Conservation (phyloP, 2,888 invertebrate genomes). For the Macrosiphum euphorbiae region DNA sequence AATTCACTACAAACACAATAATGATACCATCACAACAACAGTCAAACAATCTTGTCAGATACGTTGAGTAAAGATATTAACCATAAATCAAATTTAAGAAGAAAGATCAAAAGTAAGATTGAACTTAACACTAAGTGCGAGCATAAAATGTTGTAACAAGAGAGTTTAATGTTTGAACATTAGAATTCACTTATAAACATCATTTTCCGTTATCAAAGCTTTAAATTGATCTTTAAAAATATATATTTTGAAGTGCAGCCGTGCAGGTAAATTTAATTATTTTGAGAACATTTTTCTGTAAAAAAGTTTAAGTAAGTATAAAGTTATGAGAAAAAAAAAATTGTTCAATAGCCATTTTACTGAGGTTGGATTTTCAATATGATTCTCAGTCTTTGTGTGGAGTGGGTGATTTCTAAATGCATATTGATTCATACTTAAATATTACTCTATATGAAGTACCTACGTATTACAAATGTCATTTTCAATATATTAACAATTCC, state of each 20-base stretch:
- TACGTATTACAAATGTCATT: background rate
- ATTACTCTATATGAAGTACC: background rate
- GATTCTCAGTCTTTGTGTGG: background rate
- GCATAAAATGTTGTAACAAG: background rate
- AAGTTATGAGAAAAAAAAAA: background rate
- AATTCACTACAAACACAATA: background rate
- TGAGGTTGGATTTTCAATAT: background rate
- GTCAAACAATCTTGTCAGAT: background rate
- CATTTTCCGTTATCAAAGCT: slow-evolving; percentile 3
- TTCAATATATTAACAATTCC: background rate
- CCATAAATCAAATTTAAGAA: background rate
- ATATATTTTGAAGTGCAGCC: background rate
- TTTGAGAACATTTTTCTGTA: background rate
- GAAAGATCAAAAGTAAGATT: background rate
- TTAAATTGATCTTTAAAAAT: background rate
- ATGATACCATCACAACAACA: background rate
- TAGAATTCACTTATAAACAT: background rate
- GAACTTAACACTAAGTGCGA: background rate
- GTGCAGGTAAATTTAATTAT: background rate
- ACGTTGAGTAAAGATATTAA: background rate
- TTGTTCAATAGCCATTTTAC: background rate
- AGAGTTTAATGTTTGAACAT: background rate
- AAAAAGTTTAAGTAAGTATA: background rate
- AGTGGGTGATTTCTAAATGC: background rate
- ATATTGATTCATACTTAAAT: background rate